phyloP scores from a whole-genome alignment of 2,888 invertebrate genomes.

The Netelia virgata region DNA sequence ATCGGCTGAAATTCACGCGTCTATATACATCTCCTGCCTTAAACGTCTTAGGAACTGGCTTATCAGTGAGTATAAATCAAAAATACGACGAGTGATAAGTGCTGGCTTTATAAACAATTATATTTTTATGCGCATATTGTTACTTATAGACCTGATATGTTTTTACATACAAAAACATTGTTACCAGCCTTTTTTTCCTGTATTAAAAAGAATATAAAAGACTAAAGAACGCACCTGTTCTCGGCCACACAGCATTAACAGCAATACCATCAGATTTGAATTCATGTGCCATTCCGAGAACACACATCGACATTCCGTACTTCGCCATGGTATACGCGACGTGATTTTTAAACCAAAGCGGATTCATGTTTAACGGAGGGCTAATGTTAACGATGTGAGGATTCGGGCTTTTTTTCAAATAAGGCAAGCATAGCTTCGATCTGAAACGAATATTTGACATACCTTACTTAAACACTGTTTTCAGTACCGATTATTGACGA shows the following conservation, averaged over 20 bases:
- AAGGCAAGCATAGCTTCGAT: constrained; percentile 95
- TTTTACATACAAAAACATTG: no score
- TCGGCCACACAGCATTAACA: constrained; percentile 98
- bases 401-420: constrained; percentile 94
- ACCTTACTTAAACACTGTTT: not conserved
- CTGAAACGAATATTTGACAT: constrained; percentile 85
- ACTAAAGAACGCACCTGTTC: constrained; percentile 88
- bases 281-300: constrained; percentile 98
- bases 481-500: no score
- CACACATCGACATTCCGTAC: constrained; percentile 99
- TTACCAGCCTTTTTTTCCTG: no score
- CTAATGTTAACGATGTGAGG: constrained; percentile 98
- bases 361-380: constrained; percentile 95
- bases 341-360: constrained; percentile 96
- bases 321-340: constrained; percentile 99
- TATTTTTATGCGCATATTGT: no score
- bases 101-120: no score
- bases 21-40: no score
- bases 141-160: no score
- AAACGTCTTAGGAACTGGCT: no score
- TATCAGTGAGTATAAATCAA: no score
- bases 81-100: no score
- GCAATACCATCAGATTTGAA: constrained; percentile 93
- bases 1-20: no score
- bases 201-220: constrained; percentile 2